Evolutionary conservation across 2,888 invertebrate genomes (phyloP), one percentile per base, ranked within the genome.

Genomic region (Rapana venosa): DNA sequence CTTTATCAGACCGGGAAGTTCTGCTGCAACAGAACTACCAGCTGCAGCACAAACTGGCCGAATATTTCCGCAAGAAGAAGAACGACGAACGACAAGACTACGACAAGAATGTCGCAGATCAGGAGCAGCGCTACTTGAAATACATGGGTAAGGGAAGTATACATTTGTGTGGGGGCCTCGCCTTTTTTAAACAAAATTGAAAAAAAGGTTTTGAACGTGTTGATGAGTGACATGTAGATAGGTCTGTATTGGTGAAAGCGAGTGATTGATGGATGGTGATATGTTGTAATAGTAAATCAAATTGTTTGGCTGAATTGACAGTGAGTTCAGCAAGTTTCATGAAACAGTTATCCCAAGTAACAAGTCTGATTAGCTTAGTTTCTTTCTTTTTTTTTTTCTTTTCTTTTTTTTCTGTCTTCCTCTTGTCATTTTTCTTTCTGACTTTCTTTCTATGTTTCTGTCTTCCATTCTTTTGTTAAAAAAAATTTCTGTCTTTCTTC

Each of bases 41-140:
- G 87, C 93, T 96, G n/a, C 96, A 96, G 92, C 95, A 95, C 89
- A 96, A 96, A 92, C 94, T 96, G n/a, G 95, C 95, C 0, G 96
- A 96, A 56, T 95, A 94, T 90, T 96, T 96, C 92, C 92, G 95
- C 30, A 96, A 95, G 92, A 96, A 96, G 92, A 96, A 96, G 92
- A 94, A 95, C 35, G 96, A 96, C 91, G 96, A 95, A 30, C 91
- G 94, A 86, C 94, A 94, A 90, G 95, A 95, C 56, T 94, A 94
- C 79, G 96, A 96, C 88, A 96, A 96, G 92, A 95, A 95, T 91
- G 94, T 94, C 58, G 93, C 95, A n/a, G 96, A 96, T 90, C 95
- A 96, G 89, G 96, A 96, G 91, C 95, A 96, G 91, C 93, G 96
- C 92, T 96, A 96, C 91, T 93, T 95, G 66, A 96, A 96, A 93